Conservation (phyloP, 2,113 vertebrate genomes). For the zebrafish (Danio rerio) region DNA sequence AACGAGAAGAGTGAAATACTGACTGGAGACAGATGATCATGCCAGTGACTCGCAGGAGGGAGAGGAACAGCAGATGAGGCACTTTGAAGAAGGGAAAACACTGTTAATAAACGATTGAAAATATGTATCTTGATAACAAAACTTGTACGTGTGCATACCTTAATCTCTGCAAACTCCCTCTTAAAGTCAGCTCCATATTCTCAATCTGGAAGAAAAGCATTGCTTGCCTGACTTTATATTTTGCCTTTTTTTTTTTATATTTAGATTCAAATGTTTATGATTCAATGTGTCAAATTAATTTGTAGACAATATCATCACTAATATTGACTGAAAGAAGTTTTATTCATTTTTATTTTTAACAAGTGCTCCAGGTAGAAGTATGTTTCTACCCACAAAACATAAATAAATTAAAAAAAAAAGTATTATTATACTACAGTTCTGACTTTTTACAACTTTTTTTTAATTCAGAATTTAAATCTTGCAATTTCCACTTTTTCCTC, state of each 20-base stretch:
- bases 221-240: too few relatives aligned
- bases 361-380: too few relatives aligned
- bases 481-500: too few relatives aligned
- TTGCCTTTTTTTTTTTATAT: too few relatives aligned
- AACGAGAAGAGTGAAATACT: slow-evolving; percentile 50
- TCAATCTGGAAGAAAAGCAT: slow-evolving; percentile 72
- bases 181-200: slow-evolving; percentile 70
- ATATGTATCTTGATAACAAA: background rate
- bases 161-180: slow-evolving; percentile 70
- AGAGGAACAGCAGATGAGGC: slow-evolving; percentile 67
- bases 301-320: background rate
- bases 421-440: too few relatives aligned
- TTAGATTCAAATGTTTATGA: background rate
- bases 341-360: too few relatives aligned
- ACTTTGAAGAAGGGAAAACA: slow-evolving; percentile 52
- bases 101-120: background rate
- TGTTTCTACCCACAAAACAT: too few relatives aligned
- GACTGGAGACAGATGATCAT: slow-evolving; percentile 69
- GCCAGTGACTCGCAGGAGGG: slow-evolving; percentile 73
- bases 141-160: slow-evolving; percentile 61
- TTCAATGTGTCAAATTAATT: background rate
- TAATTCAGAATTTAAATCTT: too few relatives aligned
- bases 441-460: too few relatives aligned
- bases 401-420: too few relatives aligned
- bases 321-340: too few relatives aligned